Percentiles rank a stretch among this genome's conserved stretches.
Conservation (phyloP, 2,888 invertebrate genomes). For the Clivina fossor region DNA sequence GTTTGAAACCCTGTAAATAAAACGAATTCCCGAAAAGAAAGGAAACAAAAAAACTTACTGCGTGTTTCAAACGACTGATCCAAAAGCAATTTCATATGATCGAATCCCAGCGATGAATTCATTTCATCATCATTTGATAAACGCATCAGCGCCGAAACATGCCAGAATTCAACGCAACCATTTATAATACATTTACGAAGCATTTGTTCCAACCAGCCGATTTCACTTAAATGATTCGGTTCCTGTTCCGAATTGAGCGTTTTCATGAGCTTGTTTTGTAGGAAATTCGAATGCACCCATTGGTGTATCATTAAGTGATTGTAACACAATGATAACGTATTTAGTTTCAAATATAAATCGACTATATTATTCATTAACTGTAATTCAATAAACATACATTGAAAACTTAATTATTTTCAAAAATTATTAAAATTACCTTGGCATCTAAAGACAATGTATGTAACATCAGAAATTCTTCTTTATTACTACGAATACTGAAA, state of each 20-base stretch:
- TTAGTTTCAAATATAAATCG: constrained; percentile 68
- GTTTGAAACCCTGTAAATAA: not conserved
- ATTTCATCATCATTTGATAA: constrained; percentile 50
- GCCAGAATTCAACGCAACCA: constrained; percentile 68
- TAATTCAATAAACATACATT: constrained; percentile 36
- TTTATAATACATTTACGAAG: constrained; percentile 63
- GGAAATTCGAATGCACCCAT: constrained; percentile 60
- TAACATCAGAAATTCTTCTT: constrained; percentile 59
- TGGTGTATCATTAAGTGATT: constrained; percentile 63
- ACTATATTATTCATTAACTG: constrained; percentile 65
- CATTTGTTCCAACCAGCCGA: constrained; percentile 53
- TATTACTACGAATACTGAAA: constrained; percentile 62
- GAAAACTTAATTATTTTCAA: constrained; percentile 4
- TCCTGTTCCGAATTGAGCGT: constrained; percentile 23
- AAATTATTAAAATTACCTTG: constrained; percentile 54
- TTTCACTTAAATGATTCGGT: constrained; percentile 16
- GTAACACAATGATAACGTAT: constrained; percentile 69
- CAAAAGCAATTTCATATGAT: constrained; percentile 60
- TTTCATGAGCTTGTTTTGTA: constrained; percentile 50
- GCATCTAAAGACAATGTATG: constrained; percentile 65
- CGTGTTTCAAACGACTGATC: constrained; percentile 58
- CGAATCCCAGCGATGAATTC: constrained; percentile 61
- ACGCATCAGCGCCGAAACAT: constrained; percentile 59
- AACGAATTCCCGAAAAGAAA: not conserved
- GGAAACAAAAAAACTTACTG: constrained; percentile 44